Base-by-base conservation (phyloP, 2,113 vertebrate genomes). In the Turdus rufiventris region DNA sequence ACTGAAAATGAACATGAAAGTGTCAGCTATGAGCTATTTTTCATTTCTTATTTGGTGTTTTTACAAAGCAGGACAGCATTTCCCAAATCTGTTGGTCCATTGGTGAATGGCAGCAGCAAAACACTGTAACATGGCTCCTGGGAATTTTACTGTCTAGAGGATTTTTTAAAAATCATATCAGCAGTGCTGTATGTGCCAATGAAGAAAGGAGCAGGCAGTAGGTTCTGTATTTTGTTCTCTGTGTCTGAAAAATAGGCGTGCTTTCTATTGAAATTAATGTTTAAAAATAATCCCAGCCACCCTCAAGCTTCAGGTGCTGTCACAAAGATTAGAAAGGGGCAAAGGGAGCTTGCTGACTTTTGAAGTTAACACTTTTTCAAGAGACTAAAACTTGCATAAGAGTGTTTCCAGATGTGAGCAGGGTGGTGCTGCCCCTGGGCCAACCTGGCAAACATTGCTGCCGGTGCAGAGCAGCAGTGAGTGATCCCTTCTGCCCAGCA, bases 321-420 rank as follows among this genome's bases (percentile, higher is more conserved):
- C 26, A n/a, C 6, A 9, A 65, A 51, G 61, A 57, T 56, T 31
- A 54, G 42, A 76, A 82, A 76, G 8, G 20, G 18, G 47, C 71
- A 36, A 70, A 58, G 71, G 21, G 34, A 60, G 11, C 19, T 62
- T 0, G 2, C 23, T 72, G 43, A 28, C 34, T 85, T 92, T 36
- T 47, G 47, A 91, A 78, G 68, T 77, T 31, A 47, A 17, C 17
- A 15, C 19, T 18, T 81, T 74, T 84, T 31, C 11, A 51, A 34
- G 56, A 38, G 80, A 40, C 0, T 0, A 29, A 24, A 61, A 26
- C 2, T 23, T 71, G 33, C 5, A 8, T 21, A 9, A 58, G 7
- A 10, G 14, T 47, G 14, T 60, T 58, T 56, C 14, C 25, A 62
- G 33, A 14, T 12, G 20, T 0, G 4, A 65, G 54, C 5, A 28